A percentile compares a stretch with the other conserved stretches of the same genome.
Evolutionary conservation across 2,888 invertebrate genomes (phyloP).

Genomic region (Merodon equestris): DNA sequence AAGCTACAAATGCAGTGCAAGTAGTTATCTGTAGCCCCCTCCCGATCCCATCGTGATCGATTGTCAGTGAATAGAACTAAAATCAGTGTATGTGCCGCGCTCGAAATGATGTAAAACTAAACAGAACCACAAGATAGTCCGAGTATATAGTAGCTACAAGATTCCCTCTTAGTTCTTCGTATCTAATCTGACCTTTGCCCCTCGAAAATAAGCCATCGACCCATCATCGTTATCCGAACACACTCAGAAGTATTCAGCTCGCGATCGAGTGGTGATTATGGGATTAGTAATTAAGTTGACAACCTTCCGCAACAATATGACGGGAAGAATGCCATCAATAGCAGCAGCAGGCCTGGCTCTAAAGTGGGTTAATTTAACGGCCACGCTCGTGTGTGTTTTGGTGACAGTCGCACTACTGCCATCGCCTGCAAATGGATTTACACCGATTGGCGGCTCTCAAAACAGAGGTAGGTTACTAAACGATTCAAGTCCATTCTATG

Average conservation of each 20-base stretch:
- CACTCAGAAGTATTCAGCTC: constrained; percentile 11
- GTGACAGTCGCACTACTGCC: constrained; percentile 53
- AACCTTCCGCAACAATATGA: constrained; percentile 51
- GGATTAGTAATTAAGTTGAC: constrained; percentile 53
- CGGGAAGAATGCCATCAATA: constrained; percentile 56
- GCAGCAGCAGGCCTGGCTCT: constrained; percentile 34
- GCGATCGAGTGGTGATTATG: constrained; percentile 52
- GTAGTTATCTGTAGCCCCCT: constrained; percentile 21
- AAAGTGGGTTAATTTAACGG: constrained; percentile 69
- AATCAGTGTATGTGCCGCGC: constrained; percentile 27
- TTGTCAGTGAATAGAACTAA: constrained; percentile 42
- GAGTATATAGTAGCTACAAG: background rate
- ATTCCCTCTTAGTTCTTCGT: background rate
- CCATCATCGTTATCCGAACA: no score
- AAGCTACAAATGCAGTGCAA: constrained; percentile 47
- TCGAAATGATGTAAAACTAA: constrained; percentile 50
- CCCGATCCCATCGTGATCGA: constrained; percentile 38
- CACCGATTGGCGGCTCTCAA: constrained; percentile 63
- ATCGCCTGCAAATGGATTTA: constrained; percentile 66
- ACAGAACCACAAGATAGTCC: constrained; percentile 4
- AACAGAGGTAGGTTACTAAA: constrained; percentile 60
- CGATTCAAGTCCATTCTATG: no score
- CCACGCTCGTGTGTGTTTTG: constrained; percentile 51
- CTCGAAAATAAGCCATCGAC: background rate
- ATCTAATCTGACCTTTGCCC: no score